Evolutionary conservation across 1,140 invertebrate species (phyloP).

Genomic region (Globodera ellingtonae): DNA sequence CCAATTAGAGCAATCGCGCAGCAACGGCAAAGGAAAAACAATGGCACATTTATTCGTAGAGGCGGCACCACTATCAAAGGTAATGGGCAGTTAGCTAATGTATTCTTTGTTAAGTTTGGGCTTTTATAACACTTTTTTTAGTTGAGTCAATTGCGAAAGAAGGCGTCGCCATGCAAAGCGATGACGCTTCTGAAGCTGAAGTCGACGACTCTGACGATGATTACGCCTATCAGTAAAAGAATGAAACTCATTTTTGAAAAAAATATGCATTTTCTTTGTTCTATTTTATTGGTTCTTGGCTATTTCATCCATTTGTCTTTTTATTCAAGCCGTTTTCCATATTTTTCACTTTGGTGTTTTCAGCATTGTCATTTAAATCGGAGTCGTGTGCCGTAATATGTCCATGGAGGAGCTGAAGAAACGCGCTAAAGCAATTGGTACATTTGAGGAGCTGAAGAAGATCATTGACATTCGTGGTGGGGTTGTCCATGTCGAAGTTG

Average conservation of each 20-base stretch:
- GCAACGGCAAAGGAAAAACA: not conserved
- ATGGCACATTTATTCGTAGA: too few relatives aligned
- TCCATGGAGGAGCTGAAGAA: slow-evolving; percentile 12
- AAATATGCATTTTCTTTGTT: not conserved
- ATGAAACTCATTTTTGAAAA: too few relatives aligned
- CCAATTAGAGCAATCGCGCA: slow-evolving; percentile 9
- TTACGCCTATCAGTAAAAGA: too few relatives aligned
- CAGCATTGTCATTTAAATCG: not conserved
- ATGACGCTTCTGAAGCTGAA: too few relatives aligned
- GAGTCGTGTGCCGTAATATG: not conserved
- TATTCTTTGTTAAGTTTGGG: too few relatives aligned
- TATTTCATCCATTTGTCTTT: not conserved
- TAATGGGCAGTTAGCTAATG: not conserved
- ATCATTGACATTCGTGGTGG: slow-evolving; percentile 48
- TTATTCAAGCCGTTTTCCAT: not conserved
- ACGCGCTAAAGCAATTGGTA: slow-evolving; percentile 34
- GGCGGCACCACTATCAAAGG: too few relatives aligned
- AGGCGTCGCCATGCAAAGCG: too few relatives aligned
- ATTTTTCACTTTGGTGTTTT: not conserved
- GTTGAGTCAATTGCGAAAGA: too few relatives aligned
- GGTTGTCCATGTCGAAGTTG: too few relatives aligned
- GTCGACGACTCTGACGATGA: too few relatives aligned
- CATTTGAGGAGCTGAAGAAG: slow-evolving; percentile 52
- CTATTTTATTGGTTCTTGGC: not conserved
- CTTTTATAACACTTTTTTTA: too few relatives aligned